A percentile compares a stretch with the other conserved stretches of the same genome.
phyloP scores from a whole-genome alignment of 2,113 vertebrate genomes.

The Donacobius atricapilla region DNA sequence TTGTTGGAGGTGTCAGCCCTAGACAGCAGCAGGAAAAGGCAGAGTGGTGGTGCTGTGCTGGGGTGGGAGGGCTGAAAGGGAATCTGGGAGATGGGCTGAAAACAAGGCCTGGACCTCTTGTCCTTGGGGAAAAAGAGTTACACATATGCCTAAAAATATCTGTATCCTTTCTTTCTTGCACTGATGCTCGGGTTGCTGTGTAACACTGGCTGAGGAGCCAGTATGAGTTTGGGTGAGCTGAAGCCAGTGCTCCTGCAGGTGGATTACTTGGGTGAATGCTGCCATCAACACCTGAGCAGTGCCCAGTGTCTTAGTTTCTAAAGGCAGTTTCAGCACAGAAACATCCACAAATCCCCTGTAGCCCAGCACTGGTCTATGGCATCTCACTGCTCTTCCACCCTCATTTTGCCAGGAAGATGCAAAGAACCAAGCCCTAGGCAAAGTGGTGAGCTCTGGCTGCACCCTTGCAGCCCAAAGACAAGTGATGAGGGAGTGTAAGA shows the following conservation, averaged over 20 bases:
- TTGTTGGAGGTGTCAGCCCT: not conserved
- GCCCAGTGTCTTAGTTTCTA: not conserved
- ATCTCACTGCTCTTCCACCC: not conserved
- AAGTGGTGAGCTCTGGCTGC: not conserved
- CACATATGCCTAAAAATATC: not conserved
- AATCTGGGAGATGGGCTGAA: not conserved
- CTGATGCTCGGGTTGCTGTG: not conserved
- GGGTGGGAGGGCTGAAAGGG: not conserved
- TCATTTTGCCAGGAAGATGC: not conserved
- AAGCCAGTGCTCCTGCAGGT: not conserved
- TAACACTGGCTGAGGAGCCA: not conserved
- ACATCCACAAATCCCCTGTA: not conserved
- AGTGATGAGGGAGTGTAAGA: not conserved
- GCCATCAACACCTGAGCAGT: not conserved
- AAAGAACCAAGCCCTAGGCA: not conserved
- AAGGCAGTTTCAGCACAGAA: not conserved
- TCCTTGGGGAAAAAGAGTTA: not conserved
- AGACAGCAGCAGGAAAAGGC: not conserved
- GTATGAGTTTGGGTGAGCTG: not conserved
- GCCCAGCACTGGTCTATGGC: not conserved
- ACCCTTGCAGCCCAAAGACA: not conserved
- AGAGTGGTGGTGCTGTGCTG: not conserved
- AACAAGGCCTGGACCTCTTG: not conserved
- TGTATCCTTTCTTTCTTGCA: not conserved
- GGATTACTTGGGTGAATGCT: not conserved